Conservation (phyloP, 2,888 invertebrate genomes). For the Pyrgus malvae region DNA sequence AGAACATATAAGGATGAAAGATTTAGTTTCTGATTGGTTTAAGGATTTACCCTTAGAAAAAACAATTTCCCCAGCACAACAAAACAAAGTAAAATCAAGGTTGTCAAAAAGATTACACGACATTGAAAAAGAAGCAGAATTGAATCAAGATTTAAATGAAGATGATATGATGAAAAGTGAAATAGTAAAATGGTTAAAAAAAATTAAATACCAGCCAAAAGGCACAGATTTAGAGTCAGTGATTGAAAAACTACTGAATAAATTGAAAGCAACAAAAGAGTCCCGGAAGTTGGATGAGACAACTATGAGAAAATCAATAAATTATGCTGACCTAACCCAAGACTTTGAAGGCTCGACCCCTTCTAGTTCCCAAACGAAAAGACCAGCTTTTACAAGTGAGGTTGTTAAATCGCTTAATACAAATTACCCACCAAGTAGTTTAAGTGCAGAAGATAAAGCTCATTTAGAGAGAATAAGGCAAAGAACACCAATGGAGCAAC, state of each 20-base stretch:
- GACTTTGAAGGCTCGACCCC: neutral
- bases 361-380: neutral
- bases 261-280: constrained; percentile 39
- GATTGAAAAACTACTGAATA: constrained; percentile 40
- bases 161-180: constrained; percentile 38
- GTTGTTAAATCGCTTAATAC: neutral
- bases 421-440: constrained; percentile 37
- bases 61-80: constrained; percentile 16
- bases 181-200: constrained; percentile 48
- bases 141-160: constrained; percentile 29
- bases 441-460: constrained; percentile 45
- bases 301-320: constrained; percentile 24
- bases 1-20: constrained; percentile 50
- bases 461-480: constrained; percentile 46
- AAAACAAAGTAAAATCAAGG: constrained; percentile 45
- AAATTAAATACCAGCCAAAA: constrained; percentile 40
- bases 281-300: constrained; percentile 37
- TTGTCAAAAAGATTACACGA: constrained; percentile 49
- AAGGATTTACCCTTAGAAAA: constrained; percentile 44
- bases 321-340: constrained; percentile 14
- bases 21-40: constrained; percentile 49
- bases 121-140: constrained; percentile 44
- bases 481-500: constrained; percentile 31
- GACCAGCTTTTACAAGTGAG: neutral
- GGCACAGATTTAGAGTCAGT: constrained; percentile 32